Evolutionary conservation across 2,888 invertebrate species (phyloP).

Genomic region (Hirtodrosophila confusa): DNA sequence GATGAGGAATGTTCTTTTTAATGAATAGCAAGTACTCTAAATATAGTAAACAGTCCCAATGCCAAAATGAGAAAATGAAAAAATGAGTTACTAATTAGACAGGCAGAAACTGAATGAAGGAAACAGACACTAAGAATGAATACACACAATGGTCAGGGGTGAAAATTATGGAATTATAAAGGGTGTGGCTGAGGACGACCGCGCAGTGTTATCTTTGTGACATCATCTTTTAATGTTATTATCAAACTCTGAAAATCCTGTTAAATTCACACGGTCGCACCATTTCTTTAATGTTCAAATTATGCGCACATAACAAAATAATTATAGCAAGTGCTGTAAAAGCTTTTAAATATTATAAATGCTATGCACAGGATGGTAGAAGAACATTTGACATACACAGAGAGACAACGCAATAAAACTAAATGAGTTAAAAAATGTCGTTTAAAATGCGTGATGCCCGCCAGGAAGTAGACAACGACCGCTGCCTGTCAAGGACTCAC

Average conservation of each 20-base stretch:
- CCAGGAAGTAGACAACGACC: constrained; percentile 24
- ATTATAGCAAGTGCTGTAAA: constrained; percentile 36
- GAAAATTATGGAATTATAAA: constrained; percentile 5
- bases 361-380: constrained; percentile 26
- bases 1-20: constrained; percentile 63
- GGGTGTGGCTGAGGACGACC: constrained; percentile 13
- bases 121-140: constrained; percentile 6
- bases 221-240: constrained; percentile 52
- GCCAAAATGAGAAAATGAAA: constrained; percentile 22
- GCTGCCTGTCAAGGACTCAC: constrained; percentile 21
- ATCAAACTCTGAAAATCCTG: constrained; percentile 23
- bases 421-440: constrained; percentile 63
- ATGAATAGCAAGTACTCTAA: constrained; percentile 60
- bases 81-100: constrained; percentile 62
- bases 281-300: constrained; percentile 48
- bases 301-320: constrained; percentile 52
- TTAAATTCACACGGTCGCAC: neutral
- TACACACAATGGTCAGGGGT: constrained; percentile 1
- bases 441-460: constrained; percentile 34
- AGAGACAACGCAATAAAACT: constrained; percentile 56
- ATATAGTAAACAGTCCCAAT: constrained; percentile 24
- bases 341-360: constrained; percentile 40
- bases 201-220: constrained; percentile 37
- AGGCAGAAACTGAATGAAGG: constrained; percentile 23
- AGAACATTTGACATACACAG: constrained; percentile 18